Conservation (phyloP, 2,113 vertebrate genomes). For the Chitala chitala region DNA sequence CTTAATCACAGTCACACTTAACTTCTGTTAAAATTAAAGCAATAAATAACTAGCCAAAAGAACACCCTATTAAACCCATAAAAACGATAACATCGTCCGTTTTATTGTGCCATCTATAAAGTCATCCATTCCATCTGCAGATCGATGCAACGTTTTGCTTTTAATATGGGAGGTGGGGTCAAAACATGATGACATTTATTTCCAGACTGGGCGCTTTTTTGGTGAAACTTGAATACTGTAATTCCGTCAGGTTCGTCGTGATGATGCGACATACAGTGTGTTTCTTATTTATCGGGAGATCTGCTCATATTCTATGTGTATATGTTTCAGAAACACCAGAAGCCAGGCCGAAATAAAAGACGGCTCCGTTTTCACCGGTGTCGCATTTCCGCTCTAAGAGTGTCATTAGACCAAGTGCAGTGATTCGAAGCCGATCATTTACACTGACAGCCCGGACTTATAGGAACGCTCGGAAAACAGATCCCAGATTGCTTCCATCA, state of each 20-base stretch:
- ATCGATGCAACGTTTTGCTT: slow-evolving; percentile 10
- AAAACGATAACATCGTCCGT: slow-evolving; percentile 2
- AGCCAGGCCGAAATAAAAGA: not conserved
- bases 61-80: not conserved
- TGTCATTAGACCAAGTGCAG: not conserved
- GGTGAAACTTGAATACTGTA: not conserved
- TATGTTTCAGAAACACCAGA: not conserved
- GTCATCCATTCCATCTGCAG: slow-evolving; percentile 16
- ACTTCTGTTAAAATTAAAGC: slow-evolving; percentile 2
- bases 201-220: not conserved
- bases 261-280: slow-evolving; percentile 5
- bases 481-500: not conserved
- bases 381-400: not conserved
- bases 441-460: not conserved
- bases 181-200: slow-evolving; percentile 25
- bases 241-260: not conserved
- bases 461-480: not conserved
- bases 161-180: slow-evolving; percentile 13
- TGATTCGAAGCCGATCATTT: not conserved
- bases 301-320: too few relatives aligned
- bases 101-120: slow-evolving; percentile 11
- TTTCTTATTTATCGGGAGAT: not conserved
- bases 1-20: not conserved
- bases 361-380: not conserved
- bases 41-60: slow-evolving; percentile 11